Percentiles rank a stretch among this genome's conserved stretches.
phyloP scores from a whole-genome alignment of 1,140 invertebrate genomes.

The Drosophila tropicalis region DNA sequence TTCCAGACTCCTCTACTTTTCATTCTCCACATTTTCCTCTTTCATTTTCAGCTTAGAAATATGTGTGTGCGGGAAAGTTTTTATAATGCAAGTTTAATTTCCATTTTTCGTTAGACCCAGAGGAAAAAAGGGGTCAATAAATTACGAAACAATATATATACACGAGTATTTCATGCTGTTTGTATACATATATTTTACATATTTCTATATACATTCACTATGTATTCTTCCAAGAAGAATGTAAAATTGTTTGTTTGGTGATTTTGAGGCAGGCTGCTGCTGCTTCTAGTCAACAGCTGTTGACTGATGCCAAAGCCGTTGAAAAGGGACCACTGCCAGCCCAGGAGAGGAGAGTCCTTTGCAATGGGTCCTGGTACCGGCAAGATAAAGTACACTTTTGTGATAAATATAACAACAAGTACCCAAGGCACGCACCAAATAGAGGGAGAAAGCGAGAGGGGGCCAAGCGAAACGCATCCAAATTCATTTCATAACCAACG shows the following conservation, averaged over 20 bases:
- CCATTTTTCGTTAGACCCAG: conserved; percentile 20
- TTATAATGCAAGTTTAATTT: conserved; percentile 80
- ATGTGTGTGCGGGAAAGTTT: conserved; percentile 32
- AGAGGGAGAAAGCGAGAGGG: conserved; percentile 37
- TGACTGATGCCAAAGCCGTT: conserved; percentile 60
- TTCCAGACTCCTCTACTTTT: conserved; percentile 23
- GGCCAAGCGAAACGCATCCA: conserved; percentile 58
- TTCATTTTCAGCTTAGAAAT: conserved; percentile 19
- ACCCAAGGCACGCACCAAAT: conserved; percentile 75
- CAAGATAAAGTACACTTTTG: conserved; percentile 76
- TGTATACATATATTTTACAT: conserved; percentile 28
- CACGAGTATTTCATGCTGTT: conserved; percentile 23
- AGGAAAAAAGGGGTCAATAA: conserved; percentile 54
- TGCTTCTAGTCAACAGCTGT: conserved; percentile 52
- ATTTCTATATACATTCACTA: conserved; percentile 8
- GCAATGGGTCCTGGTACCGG: conserved; percentile 43
- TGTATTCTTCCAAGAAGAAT: conserved; percentile 41
- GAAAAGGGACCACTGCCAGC: conserved; percentile 23
- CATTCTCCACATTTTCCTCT: background rate
- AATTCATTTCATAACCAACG: conserved; percentile 54
- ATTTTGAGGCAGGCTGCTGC: conserved; percentile 33
- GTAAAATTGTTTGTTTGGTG: conserved; percentile 65
- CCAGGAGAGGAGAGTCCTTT: conserved; percentile 44
- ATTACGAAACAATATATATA: conserved; percentile 63
- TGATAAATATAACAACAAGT: conserved; percentile 81